Percentiles rank a stretch among this genome's conserved stretches.
These are phyloP conservation scores for Pica pica DNA, from an alignment of 2,113 vertebrate species.

Conservation along the genomic window DNA sequence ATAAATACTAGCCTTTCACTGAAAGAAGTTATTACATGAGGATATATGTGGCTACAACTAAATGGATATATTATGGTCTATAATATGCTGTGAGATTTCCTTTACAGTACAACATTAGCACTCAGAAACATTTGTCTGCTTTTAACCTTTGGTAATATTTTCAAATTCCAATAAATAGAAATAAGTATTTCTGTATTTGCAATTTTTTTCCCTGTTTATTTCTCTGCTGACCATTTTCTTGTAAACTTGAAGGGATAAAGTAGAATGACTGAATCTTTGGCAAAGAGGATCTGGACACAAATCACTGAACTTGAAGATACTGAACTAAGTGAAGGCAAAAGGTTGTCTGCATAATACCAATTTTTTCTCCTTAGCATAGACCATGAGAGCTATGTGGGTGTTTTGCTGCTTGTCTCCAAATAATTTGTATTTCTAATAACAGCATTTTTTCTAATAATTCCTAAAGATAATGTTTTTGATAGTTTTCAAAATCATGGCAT, in stretches of 20 bases:
- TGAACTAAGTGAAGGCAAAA: background rate
- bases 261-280: background rate
- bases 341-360: background rate
- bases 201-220: background rate
- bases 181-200: background rate
- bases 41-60: background rate
- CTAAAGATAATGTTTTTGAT: background rate
- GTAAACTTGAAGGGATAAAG: background rate
- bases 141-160: background rate
- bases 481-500: background rate
- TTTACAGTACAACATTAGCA: background rate
- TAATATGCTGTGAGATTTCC: background rate
- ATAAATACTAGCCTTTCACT: background rate
- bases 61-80: background rate
- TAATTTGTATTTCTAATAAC: background rate
- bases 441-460: background rate
- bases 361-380: background rate
- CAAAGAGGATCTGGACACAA: background rate
- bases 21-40: background rate
- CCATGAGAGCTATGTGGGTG: background rate
- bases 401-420: background rate
- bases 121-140: background rate
- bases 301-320: background rate
- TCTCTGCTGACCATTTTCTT: background rate
- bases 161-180: background rate